Evolutionary conservation across 2,888 invertebrate species (phyloP).

Genomic region (Aspidapion aeneum): DNA sequence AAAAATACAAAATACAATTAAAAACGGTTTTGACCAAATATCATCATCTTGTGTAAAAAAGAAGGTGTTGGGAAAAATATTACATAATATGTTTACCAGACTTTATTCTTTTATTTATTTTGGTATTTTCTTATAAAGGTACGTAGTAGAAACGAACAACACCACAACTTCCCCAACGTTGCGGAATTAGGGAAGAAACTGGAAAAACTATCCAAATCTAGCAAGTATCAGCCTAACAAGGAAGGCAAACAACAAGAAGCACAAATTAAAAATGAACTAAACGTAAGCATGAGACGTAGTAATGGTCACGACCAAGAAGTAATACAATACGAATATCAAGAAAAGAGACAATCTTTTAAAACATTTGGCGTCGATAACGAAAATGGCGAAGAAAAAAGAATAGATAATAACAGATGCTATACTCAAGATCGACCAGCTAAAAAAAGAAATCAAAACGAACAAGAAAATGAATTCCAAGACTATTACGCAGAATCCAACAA

Average conservation of each 20-base stretch:
- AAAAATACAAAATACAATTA: too few relatives aligned
- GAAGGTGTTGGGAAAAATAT: too few relatives aligned
- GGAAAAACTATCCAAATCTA: constrained; percentile 46
- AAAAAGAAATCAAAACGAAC: constrained; percentile 28
- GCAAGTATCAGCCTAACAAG: constrained; percentile 44
- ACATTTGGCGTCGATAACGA: constrained; percentile 43
- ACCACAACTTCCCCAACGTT: constrained; percentile 46
- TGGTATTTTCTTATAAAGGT: constrained; percentile 28
- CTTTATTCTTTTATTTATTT: not conserved
- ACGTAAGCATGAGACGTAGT: constrained; percentile 27
- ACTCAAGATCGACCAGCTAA: constrained; percentile 24
- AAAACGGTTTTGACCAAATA: too few relatives aligned
- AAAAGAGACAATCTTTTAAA: constrained; percentile 40
- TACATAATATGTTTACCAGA: too few relatives aligned
- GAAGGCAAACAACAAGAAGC: constrained; percentile 25
- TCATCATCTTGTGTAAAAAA: too few relatives aligned
- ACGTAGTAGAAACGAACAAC: constrained; percentile 31
- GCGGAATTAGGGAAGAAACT: constrained; percentile 47
- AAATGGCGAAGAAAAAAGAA: constrained; percentile 39
- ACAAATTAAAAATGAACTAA: constrained; percentile 32
- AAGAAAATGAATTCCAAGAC: constrained; percentile 35
- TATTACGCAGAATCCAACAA: constrained; percentile 35
- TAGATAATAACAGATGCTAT: constrained; percentile 32
- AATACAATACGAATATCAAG: constrained; percentile 33
- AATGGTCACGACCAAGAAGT: constrained; percentile 36